Percentiles rank a stretch among this genome's conserved stretches.
phyloP scores from a whole-genome alignment of 2,888 invertebrate genomes.

The Heliconius charithonia region DNA sequence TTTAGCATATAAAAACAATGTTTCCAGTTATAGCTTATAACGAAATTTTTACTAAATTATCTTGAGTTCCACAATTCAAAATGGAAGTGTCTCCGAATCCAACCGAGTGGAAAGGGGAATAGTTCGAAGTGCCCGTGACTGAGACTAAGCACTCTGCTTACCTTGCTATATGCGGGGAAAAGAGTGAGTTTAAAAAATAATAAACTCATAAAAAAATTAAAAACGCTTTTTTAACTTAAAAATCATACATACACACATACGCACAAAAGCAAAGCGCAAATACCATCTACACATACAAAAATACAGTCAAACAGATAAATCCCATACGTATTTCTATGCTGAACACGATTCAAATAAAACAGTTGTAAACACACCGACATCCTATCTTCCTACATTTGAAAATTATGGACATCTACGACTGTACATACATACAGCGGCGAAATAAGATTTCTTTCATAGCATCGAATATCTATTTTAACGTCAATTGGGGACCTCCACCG shows the following conservation, averaged over 20 bases:
- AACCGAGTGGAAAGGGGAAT: no score
- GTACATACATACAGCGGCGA: conserved; percentile 34
- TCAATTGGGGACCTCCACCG: conserved; percentile 72
- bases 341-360: conserved; percentile 42
- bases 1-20: no score
- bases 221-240: background rate
- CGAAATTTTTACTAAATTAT: background rate
- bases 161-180: no score
- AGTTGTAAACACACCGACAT: conserved; percentile 33
- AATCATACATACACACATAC: background rate
- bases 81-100: background rate
- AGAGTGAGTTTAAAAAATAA: background rate
- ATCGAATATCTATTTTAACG: conserved; percentile 69
- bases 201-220: background rate
- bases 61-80: background rate
- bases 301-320: conserved; percentile 14
- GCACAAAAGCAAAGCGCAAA: background rate
- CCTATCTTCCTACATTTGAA: conserved; percentile 42
- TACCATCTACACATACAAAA: background rate
- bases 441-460: conserved; percentile 42
- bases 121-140: no score
- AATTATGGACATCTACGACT: conserved; percentile 43
- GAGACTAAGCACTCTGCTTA: no score
- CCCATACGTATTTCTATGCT: conserved; percentile 21
- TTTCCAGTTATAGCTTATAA: background rate